Evolutionary conservation across 2,113 vertebrate species (phyloP), one percentile per base, ranked within the genome.

Genomic region (Brachyhypopomus gauderio): DNA sequence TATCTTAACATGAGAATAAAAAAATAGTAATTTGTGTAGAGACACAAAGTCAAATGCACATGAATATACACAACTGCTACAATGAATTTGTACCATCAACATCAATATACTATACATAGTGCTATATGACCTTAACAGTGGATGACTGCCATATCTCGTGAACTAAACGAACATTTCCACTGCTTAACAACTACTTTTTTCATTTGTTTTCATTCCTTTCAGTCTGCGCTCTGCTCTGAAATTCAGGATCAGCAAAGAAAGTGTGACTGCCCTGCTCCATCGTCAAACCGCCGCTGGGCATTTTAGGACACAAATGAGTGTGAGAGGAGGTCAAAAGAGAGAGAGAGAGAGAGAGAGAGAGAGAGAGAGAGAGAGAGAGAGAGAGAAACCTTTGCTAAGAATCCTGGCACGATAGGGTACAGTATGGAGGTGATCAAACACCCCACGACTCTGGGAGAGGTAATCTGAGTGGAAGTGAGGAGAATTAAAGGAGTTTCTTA

Each of bases 401-500:
- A 77, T 76, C 23, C 41, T 8, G 9, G 5, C 5, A 6, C 5
- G 41, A 45, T 45, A 45, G 4, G 66, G 72, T 59, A 55, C 67
- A 69, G n/a, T 58, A 59, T 80, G 64, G 60, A 25, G 3, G 60
- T 82, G 45, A 83, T 80, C 77, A 71, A n/a, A 60, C 83, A 80
- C 78, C 73, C 80, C 64, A 16, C 9, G 58, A 38, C 69, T 79
- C 62, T 79, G 41, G 27, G 45, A 20, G 52, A 66, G 69, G 56
- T 79, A 79, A 74, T 83, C 75, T 73, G 55, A 74, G 78, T 74
- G 55, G 59, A 70, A 78, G 41, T 52, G 83, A 74, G 75, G 58
- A 58, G 52, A 83, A 79, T 38, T 36, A 80, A 83, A 58, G 71
- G 60, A 70, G 25, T 52, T 76, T 22, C 6, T 63, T 59, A 34